Conservation (phyloP, 1,140 invertebrate species). For the Physella acuta region DNA sequence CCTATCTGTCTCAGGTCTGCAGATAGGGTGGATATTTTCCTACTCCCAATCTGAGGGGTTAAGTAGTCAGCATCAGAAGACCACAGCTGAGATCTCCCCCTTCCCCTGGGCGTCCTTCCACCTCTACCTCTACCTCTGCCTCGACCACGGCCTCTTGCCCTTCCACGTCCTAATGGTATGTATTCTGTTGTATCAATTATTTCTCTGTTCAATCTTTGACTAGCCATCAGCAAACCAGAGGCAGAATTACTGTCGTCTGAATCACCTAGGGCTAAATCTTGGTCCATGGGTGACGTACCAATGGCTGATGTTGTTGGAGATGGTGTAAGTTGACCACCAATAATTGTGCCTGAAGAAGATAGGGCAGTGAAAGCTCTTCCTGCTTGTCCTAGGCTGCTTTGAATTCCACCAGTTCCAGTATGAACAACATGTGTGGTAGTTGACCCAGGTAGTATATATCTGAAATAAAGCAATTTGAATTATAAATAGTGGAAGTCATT, state of each 20-base stretch:
- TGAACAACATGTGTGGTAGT: conserved; percentile 18
- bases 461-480: conserved; percentile 4
- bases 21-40: conserved; percentile 1
- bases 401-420: not conserved
- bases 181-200: conserved; percentile 17
- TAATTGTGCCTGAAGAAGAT: conserved; percentile 23
- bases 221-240: not conserved
- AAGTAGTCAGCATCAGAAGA: not conserved
- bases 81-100: conserved; percentile 12
- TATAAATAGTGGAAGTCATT: not conserved
- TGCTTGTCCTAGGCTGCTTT: not conserved
- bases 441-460: conserved; percentile 23
- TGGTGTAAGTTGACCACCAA: conserved; percentile 25
- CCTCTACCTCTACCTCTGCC: not conserved
- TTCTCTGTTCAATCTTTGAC: not conserved
- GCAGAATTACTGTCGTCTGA: not conserved
- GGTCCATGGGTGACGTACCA: conserved; percentile 13
- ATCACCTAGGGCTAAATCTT: not conserved
- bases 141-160: conserved; percentile 4
- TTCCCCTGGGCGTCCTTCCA: not conserved
- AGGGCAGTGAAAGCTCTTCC: conserved; percentile 21
- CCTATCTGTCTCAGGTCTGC: conserved; percentile 19
- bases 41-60: not conserved
- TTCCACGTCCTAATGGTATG: conserved; percentile 8
- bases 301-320: not conserved